Evolutionary conservation across 2,113 vertebrate genomes (phyloP), one percentile per base, ranked within the genome.

Genomic region (Uria aalge): DNA sequence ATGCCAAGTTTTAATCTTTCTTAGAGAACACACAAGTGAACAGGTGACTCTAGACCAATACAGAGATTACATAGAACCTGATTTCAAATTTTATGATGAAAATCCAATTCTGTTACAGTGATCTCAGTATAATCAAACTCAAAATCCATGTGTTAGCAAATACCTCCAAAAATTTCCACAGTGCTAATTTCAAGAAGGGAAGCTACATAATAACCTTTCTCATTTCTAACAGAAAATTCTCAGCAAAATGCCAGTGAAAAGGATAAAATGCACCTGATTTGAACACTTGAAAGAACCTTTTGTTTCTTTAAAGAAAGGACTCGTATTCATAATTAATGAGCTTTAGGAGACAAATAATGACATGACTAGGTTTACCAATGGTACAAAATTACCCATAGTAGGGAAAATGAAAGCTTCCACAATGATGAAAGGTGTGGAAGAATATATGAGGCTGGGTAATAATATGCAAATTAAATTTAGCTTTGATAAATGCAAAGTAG

Each of bases 281-380:
- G 47, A 94, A 74, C 73, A 88, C 72, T 94, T 72, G 68, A 92
- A 94, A 85, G 41, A 83, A 56, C 45, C 48, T 89, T 94, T 85
- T 96, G 76, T 96, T 92, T 90, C 45, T 92, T 87, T 89, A 71
- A 86, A 86, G 67, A 84, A 93, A 88, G 29, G 23, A 23, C 38
- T 92, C 2, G 9, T 89, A 92, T 94, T 94, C 83, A 81, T 96
- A 94, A 89, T 84, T 92, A 91, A 89, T 96, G 60, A 94, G 63
- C 26, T 81, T n/a, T 55, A 94, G 80, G 79, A 88, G 72, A 90
- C 59, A 84, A 95, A 86, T 80, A 91, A 80, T 77, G 79, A 74
- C 55, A 81, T 67, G 64, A 34, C 72, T 81, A 55, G 22, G 23
- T 91, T 91, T 91, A 38, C 72, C 75, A 89, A 17, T 81, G 73